Evolutionary conservation across 2,113 vertebrate species (phyloP).

Genomic region (Epinephelus lanceolatus): DNA sequence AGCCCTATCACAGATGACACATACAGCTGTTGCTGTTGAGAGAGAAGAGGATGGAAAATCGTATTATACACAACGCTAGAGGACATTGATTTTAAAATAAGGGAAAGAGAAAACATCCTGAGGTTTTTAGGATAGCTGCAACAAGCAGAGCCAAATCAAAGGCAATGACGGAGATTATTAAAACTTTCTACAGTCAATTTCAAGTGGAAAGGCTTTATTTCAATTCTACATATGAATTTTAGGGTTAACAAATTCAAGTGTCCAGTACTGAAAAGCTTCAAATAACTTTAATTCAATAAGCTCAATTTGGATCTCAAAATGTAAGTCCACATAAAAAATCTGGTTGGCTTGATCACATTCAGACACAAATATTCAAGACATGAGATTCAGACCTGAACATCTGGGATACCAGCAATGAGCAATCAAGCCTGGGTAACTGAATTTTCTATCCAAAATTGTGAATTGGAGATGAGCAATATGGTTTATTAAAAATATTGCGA

Average conservation of each 20-base stretch:
- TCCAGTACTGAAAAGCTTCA: background rate
- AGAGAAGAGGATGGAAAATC: background rate
- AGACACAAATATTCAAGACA: background rate
- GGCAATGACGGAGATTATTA: background rate
- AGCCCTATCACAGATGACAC: conserved; percentile 92
- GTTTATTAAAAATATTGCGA: too few relatives aligned
- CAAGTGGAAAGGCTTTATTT: background rate
- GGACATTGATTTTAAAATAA: background rate
- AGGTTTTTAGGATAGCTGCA: background rate
- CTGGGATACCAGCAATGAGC: background rate
- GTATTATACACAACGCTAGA: background rate
- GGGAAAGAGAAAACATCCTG: background rate
- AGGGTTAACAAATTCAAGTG: background rate
- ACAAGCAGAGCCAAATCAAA: background rate
- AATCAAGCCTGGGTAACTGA: background rate
- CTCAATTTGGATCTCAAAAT: background rate
- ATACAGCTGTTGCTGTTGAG: conserved; percentile 96
- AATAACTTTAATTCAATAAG: background rate
- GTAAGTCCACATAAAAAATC: background rate
- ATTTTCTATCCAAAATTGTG: background rate
- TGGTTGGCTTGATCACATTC: background rate
- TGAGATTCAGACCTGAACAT: background rate
- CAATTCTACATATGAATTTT: background rate
- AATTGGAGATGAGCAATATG: background rate
- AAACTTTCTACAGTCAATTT: background rate